phyloP scores from a whole-genome alignment of 2,888 invertebrate species.

The Phorcus lineatus region DNA sequence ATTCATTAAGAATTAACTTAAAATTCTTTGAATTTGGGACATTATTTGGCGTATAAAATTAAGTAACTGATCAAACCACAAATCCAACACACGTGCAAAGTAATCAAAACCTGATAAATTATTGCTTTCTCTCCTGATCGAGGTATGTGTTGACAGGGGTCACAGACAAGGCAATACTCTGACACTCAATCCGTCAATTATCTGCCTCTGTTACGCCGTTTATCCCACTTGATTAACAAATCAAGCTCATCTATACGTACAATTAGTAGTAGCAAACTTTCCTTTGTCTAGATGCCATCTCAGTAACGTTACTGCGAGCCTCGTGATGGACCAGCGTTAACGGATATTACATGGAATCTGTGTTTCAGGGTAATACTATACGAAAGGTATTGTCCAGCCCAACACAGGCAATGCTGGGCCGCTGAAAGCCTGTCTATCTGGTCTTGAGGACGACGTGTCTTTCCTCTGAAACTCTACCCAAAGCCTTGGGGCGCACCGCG shows the following conservation, averaged over 20 bases:
- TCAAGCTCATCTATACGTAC: neutral
- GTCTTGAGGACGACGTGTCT: neutral
- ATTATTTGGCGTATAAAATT: too few species aligned
- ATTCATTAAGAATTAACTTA: too few species aligned
- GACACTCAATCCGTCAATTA: too few species aligned
- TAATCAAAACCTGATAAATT: too few species aligned
- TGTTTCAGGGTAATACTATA: neutral
- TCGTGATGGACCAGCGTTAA: neutral
- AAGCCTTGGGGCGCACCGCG: neutral
- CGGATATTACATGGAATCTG: conserved; percentile 16
- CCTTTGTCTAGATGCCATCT: neutral
- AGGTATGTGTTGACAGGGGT: too few species aligned
- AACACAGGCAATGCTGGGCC: neutral
- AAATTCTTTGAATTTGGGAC: too few species aligned
- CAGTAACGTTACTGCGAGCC: neutral
- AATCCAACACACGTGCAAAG: too few species aligned
- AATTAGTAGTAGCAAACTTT: conserved; percentile 18
- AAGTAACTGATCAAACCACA: too few species aligned
- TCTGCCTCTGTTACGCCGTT: too few species aligned
- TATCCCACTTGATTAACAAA: too few species aligned
- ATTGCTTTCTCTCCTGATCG: too few species aligned
- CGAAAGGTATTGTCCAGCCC: neutral
- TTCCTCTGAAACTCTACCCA: neutral
- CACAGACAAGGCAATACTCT: too few species aligned
- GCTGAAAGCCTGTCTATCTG: conserved; percentile 7